Percentiles rank a stretch among this genome's conserved stretches.
phyloP scores from a whole-genome alignment of 2,113 vertebrate species.

The Aix galericulata region DNA sequence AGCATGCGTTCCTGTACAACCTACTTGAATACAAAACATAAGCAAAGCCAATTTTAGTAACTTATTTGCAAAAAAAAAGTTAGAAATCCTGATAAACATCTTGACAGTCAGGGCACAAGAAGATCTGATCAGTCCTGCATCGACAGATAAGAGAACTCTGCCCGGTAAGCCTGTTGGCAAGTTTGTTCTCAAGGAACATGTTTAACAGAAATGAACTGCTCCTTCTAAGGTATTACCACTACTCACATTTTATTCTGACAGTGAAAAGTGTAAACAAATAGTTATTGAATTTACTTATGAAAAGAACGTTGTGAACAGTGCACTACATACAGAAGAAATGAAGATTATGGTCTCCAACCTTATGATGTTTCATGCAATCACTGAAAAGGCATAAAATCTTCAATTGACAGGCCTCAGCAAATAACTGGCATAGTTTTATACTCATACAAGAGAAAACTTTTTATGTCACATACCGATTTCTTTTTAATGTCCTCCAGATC shows the following conservation, averaged over 20 bases:
- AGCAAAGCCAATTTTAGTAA: not conserved
- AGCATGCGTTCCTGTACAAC: not conserved
- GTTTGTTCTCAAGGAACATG: not conserved
- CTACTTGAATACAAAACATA: not conserved
- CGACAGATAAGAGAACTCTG: not conserved
- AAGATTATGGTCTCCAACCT: not conserved
- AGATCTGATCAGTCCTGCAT: not conserved
- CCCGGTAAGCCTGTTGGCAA: not conserved
- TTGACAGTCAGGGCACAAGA: not conserved
- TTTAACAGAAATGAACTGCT: not conserved
- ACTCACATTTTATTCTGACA: not conserved
- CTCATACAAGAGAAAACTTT: slow-evolving; percentile 67
- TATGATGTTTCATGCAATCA: slow-evolving; percentile 2
- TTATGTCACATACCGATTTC: slow-evolving; percentile 90
- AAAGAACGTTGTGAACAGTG: slow-evolving; percentile 30
- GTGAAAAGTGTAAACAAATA: slow-evolving; percentile 5
- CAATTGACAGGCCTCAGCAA: slow-evolving; percentile 47
- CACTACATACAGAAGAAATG: slow-evolving; percentile 32
- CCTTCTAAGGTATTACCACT: not conserved
- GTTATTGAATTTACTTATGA: not conserved
- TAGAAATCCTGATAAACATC: not conserved
- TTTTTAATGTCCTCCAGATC: slow-evolving; percentile 93
- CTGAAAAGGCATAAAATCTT: slow-evolving; percentile 39
- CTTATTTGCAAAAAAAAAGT: not conserved
- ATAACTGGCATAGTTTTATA: slow-evolving; percentile 66